A percentile compares a stretch with the other conserved stretches of the same genome.
Conservation (phyloP, 2,113 vertebrate species). For the Aspiorhynchus laticeps region DNA sequence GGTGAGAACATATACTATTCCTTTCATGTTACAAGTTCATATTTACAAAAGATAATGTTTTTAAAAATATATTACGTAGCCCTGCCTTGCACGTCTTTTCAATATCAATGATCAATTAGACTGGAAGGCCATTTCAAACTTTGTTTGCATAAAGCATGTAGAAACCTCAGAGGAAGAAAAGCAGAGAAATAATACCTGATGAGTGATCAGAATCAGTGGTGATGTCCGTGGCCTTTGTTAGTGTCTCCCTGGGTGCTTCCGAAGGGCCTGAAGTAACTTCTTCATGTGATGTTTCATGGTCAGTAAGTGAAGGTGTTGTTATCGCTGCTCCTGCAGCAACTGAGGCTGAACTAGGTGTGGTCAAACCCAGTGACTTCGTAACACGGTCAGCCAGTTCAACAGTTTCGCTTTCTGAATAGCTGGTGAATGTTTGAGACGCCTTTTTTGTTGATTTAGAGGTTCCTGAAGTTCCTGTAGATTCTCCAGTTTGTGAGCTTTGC, state of each 20-base stretch:
- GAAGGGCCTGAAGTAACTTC: background rate
- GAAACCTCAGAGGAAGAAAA: background rate
- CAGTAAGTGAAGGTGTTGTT: background rate
- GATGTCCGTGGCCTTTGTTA: slow-evolving; percentile 65
- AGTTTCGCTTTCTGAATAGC: slow-evolving; percentile 9
- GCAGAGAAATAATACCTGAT: background rate
- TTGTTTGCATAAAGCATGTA: background rate
- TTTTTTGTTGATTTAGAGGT: slow-evolving; percentile 11
- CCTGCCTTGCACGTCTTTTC: background rate
- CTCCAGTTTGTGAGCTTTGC: slow-evolving; percentile 49
- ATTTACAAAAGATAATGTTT: background rate
- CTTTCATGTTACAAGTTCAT: background rate
- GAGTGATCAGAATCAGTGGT: slow-evolving; percentile 47
- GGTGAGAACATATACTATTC: background rate
- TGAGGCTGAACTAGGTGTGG: background rate
- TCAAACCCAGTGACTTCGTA: slow-evolving; percentile 63
- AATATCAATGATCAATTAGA: background rate
- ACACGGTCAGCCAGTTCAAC: background rate
- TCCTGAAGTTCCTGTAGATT: slow-evolving; percentile 15
- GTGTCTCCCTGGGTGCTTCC: background rate
- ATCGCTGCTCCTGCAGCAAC: background rate
- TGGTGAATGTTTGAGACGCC: background rate
- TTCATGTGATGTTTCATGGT: background rate
- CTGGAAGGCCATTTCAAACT: background rate
- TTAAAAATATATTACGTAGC: background rate